phyloP scores from a whole-genome alignment of 2,797 vertebrate genomes.

The Rachycentron canadum region DNA sequence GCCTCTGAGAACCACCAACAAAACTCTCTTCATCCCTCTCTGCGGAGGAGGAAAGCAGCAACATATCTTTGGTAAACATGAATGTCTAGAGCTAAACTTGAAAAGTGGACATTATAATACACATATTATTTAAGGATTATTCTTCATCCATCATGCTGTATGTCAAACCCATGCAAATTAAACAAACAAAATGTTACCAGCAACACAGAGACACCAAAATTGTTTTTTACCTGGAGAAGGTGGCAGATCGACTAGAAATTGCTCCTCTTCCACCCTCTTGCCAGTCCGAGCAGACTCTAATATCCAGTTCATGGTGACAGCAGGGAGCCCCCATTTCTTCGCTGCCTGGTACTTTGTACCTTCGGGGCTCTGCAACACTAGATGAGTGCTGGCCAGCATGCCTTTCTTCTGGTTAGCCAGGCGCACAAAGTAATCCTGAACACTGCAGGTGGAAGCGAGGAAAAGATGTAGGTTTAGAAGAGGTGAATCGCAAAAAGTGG shows the following conservation, averaged over 20 bases:
- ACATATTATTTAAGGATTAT: no score
- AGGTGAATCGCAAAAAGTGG: background rate
- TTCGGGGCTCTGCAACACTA: conserved; percentile 89
- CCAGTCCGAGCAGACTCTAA: conserved; percentile 90
- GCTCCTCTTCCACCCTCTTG: conserved; percentile 86
- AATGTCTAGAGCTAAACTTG: no score
- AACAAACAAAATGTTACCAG: background rate
- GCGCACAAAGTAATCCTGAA: conserved; percentile 97
- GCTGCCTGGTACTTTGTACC: conserved; percentile 98
- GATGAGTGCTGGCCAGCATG: conserved; percentile 95
- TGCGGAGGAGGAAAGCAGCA: conserved; percentile 38
- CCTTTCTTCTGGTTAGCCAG: conserved; percentile 91
- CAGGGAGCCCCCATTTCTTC: conserved; percentile 95
- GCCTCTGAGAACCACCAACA: conserved; percentile 83
- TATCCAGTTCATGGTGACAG: conserved; percentile 93
- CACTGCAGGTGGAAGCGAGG: conserved; percentile 81
- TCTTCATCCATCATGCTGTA: background rate
- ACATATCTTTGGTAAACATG: background rate
- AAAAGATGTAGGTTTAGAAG: background rate
- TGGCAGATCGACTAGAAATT: conserved; percentile 88
- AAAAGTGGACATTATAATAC: no score
- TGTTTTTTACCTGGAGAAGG: conserved; percentile 74
- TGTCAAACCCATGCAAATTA: background rate
- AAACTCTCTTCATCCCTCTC: conserved; percentile 84
- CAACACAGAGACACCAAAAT: background rate